Evolutionary conservation across 2,113 vertebrate genomes (phyloP).

Genomic region (Equus quagga): DNA sequence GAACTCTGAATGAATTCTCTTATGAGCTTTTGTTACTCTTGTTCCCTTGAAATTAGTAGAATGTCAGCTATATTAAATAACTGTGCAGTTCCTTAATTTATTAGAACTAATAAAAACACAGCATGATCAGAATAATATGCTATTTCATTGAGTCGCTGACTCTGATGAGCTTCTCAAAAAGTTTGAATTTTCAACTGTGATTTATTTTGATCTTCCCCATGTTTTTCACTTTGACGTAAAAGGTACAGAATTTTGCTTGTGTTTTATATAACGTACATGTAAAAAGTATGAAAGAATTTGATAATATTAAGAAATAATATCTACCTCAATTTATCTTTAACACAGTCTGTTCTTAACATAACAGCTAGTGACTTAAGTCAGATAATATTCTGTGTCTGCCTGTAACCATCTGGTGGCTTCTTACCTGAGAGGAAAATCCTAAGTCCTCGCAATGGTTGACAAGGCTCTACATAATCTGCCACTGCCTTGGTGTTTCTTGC

Average conservation of each 20-base stretch:
- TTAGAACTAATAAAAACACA: constrained; percentile 76
- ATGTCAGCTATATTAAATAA: constrained; percentile 76
- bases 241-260: neutral
- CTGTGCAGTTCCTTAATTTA: constrained; percentile 76
- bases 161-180: constrained; percentile 48
- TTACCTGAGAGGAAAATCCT: neutral
- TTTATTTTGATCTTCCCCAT: neutral
- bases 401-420: rapidly evolving
- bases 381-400: neutral
- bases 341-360: neutral
- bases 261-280: neutral
- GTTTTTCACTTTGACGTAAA: neutral
- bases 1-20: constrained; percentile 69
- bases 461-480: neutral
- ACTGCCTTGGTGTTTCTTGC: neutral
- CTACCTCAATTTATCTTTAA: neutral
- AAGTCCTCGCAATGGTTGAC: rapidly evolving
- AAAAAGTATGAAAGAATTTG: neutral
- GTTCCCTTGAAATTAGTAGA: constrained; percentile 76
- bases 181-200: constrained; percentile 49
- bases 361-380: neutral
- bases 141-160: constrained; percentile 60
- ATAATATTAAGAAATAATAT: constrained; percentile 34
- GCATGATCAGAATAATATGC: constrained; percentile 65
- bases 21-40: constrained; percentile 59